phyloP scores from a whole-genome alignment of 64 coral and sea anemone species.

The Orbicella faveolata region DNA sequence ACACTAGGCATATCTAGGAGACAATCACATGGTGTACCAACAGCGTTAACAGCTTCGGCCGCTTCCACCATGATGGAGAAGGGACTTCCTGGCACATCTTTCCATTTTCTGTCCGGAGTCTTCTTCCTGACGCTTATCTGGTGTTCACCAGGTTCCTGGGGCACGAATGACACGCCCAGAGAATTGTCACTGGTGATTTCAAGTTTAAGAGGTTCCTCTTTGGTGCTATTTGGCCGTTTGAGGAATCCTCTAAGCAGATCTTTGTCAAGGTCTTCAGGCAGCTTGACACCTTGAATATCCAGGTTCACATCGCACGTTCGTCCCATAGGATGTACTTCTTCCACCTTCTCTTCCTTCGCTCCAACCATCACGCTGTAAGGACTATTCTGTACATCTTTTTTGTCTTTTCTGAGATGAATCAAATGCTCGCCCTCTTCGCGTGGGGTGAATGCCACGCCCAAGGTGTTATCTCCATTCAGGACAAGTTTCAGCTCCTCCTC shows the following conservation, averaged over 20 bases:
- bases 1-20: constrained; percentile 84
- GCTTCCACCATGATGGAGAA: constrained; percentile 99
- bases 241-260: constrained; percentile 77
- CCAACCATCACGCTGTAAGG: constrained; percentile 92
- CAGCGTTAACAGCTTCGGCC: constrained; percentile 97
- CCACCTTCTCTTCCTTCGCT: constrained; percentile 85
- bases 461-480: constrained; percentile 92
- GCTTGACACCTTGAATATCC: constrained; percentile 85
- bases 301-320: constrained; percentile 91
- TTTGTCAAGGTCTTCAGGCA: constrained; percentile 89
- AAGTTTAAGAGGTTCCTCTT: constrained; percentile 89
- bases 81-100: constrained; percentile 94
- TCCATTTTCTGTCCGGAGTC: constrained; percentile 35
- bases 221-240: constrained; percentile 77
- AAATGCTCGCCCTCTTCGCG: constrained; percentile 90
- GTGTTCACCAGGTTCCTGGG: constrained; percentile 89
- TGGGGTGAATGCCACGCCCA: constrained; percentile 89
- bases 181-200: constrained; percentile 90
- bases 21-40: constrained; percentile 93
- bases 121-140: constrained; percentile 89
- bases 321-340: constrained; percentile 93
- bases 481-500: constrained; percentile 90
- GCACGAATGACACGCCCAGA: constrained; percentile 84
- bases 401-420: constrained; percentile 84
- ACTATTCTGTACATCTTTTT: constrained; percentile 66